Evolutionary conservation across 2,888 invertebrate species (phyloP).

Genomic region (Strigamia transsilvanica): DNA sequence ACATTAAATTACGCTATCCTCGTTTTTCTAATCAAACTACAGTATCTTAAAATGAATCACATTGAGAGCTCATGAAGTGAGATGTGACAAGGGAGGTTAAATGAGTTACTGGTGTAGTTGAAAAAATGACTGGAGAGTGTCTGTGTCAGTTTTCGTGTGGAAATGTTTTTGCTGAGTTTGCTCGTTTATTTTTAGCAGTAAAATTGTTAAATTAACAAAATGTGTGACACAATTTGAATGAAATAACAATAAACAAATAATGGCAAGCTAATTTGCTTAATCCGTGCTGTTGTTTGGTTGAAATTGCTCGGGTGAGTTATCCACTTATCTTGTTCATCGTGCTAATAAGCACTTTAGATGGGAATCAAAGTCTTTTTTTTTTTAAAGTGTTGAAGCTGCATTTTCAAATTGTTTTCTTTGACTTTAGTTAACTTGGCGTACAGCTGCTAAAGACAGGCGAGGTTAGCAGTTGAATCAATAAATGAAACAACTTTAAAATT

Average conservation of each 20-base stretch:
- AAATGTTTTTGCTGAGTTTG: neutral
- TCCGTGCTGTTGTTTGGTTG: neutral
- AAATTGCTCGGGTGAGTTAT: neutral
- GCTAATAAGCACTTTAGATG: neutral
- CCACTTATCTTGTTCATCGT: constrained; percentile 17
- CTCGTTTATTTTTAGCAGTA: neutral
- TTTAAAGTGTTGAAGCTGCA: neutral
- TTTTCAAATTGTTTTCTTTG: neutral
- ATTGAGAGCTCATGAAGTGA: neutral
- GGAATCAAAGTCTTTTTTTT: neutral
- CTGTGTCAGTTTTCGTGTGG: neutral
- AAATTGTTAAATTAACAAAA: neutral
- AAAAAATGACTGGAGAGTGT: neutral
- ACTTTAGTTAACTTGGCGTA: neutral
- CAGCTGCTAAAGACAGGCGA: constrained; percentile 9
- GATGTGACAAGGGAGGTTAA: neutral
- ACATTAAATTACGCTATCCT: neutral
- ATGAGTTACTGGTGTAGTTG: neutral
- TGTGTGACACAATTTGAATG: constrained; percentile 3
- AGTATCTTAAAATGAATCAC: neutral
- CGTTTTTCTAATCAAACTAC: neutral
- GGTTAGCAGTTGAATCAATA: neutral
- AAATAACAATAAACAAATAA: neutral
- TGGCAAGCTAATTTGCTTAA: neutral
- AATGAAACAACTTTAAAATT: neutral